Percentiles rank a stretch among this genome's conserved stretches.
Conservation (phyloP, 2,113 vertebrate species). For the Lynx canadensis region DNA sequence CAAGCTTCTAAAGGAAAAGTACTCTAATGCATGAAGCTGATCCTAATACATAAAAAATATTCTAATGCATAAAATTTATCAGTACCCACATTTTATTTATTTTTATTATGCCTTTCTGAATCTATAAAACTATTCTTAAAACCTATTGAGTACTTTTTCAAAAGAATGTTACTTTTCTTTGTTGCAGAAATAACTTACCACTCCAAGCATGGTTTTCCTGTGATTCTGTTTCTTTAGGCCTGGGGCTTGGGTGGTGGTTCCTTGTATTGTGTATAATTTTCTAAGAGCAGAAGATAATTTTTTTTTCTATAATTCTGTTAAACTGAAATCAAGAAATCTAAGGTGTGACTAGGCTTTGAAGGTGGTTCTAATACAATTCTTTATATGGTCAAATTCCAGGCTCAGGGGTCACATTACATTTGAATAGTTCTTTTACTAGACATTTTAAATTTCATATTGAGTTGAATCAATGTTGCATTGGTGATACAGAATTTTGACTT, state of each 20-base stretch:
- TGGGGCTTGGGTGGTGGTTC: slow-evolving; percentile 57
- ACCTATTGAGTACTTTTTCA: background rate
- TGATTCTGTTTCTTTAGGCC: slow-evolving; percentile 61
- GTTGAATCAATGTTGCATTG: background rate
- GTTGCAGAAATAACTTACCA: background rate
- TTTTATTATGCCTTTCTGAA: background rate
- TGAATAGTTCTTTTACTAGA: background rate
- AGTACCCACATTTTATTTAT: background rate
- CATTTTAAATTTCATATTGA: background rate
- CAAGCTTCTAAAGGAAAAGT: background rate
- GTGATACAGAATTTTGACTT: background rate
- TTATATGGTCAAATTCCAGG: background rate
- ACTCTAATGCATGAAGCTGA: background rate
- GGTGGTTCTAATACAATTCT: background rate
- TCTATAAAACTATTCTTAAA: background rate
- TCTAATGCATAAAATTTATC: background rate
- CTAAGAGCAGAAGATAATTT: background rate
- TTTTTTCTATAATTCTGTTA: background rate
- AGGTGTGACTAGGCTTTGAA: background rate
- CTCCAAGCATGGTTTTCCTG: slow-evolving; percentile 60
- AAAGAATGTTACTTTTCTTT: slow-evolving; percentile 16
- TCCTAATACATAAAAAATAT: background rate
- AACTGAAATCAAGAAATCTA: background rate
- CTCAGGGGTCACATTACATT: background rate
- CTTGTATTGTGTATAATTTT: slow-evolving; percentile 63